Base-by-base conservation (phyloP, 1,140 invertebrate genomes). In the Platyscapa corneri region DNA sequence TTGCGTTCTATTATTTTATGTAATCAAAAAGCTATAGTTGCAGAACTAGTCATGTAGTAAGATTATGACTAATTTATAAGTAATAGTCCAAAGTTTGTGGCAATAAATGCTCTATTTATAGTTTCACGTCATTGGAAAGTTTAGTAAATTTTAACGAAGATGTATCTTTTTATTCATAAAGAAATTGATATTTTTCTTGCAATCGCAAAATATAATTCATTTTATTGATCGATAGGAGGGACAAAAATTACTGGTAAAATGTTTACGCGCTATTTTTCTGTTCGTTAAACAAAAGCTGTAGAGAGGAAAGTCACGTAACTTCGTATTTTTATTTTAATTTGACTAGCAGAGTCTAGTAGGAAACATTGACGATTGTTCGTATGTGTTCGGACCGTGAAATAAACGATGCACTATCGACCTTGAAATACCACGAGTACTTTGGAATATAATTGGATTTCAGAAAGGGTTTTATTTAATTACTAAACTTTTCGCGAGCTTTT, bases 261-360 rank as follows among this genome's bases (percentile, higher is more conserved):
- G 32, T 70, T 70, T 20, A 16, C 20, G 18, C 20, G 10, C 18
- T 23, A 70, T 37, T 39, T n/a, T 14, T 23, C 0, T 20, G 32
- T 70, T 70, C 20, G 32, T 37, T 70, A 70, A 70, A 70, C 32
- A 70, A 70, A 70, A 70, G 67, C 5, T 37, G 2, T 37, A 39
- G 3, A 39, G 37, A 37, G 3, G n/a, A 37, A 37, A 70, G 18
- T 39, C 67, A 34, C 30, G 14, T 67, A 67, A 34, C 65, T 67
- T 67, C 65, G 65, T 32, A 67, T 67, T 67, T 67, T 67, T 32
- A 67, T 67, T 67, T 67, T 67, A 67, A 67, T 67, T 67, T 34
- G 65, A 67, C 30, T 14, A 67, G 65, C 18, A 70, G 37, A 34
- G 67, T 70, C 37, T 70, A 37, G 1, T 37, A 70, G 16, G 67